Percentiles rank a stretch among this genome's conserved stretches.
Evolutionary conservation across 2,888 invertebrate species (phyloP).

Genomic region (Cylindroiulus punctatus): DNA sequence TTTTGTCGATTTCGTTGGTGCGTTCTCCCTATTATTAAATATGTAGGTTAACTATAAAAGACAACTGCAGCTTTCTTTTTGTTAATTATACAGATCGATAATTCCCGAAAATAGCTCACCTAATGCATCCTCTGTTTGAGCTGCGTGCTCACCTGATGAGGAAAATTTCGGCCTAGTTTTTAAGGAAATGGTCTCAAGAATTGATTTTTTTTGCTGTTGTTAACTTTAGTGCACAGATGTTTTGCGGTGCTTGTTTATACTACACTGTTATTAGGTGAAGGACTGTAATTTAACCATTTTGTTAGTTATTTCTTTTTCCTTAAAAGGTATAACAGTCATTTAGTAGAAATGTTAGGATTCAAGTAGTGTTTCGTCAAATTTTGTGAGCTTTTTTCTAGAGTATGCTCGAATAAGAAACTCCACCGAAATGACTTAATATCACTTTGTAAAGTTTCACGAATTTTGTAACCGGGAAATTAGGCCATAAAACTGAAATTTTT

Average conservation of each 20-base stretch:
- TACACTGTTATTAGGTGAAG: not conserved
- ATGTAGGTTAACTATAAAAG: constrained; percentile 8
- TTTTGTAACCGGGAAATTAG: not conserved
- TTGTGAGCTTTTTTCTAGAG: not conserved
- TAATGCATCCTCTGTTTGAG: not conserved
- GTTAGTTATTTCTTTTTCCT: not conserved
- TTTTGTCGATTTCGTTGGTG: not conserved
- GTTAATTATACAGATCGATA: constrained; percentile 27
- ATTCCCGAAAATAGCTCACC: not conserved
- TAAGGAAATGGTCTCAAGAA: constrained; percentile 3
- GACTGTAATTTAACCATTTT: not conserved
- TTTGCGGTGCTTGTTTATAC: not conserved
- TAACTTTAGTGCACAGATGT: not conserved
- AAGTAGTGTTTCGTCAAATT: too few relatives aligned
- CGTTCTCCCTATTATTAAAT: not conserved
- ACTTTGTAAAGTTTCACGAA: not conserved
- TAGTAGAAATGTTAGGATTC: not conserved
- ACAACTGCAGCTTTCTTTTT: not conserved
- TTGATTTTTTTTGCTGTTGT: not conserved
- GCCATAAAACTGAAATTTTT: not conserved
- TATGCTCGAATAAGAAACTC: not conserved
- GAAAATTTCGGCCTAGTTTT: constrained; percentile 1
- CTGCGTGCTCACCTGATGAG: constrained; percentile 26
- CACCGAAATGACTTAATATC: not conserved
- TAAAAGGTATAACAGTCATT: not conserved